These are phyloP conservation scores for Psammodynastes pulverulentus DNA, from an alignment of 2,113 vertebrate species.

Conservation along the genomic window DNA sequence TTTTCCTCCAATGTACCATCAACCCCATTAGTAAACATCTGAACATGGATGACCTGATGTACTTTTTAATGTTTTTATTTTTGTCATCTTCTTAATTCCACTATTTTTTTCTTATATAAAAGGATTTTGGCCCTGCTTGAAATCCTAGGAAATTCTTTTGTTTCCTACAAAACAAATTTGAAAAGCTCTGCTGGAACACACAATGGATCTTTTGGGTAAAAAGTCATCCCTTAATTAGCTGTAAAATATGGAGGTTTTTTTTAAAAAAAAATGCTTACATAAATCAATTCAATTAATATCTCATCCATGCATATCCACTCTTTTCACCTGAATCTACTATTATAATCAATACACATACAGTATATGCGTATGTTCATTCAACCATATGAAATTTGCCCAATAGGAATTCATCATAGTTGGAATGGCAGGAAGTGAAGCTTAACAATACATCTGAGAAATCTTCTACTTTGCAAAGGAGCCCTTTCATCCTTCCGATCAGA, in stretches of 20 bases:
- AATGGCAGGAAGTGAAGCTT: not conserved
- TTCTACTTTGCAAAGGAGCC: not conserved
- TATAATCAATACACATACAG: not conserved
- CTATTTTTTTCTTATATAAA: not conserved
- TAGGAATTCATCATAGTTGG: not conserved
- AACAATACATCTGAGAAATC: not conserved
- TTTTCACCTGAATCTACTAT: not conserved
- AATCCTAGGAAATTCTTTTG: accelerated
- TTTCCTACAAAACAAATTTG: not conserved
- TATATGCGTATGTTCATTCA: not conserved
- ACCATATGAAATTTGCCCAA: not conserved
- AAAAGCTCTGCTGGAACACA: not conserved
- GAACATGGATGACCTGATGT: not conserved
- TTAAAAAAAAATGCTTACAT: not conserved
- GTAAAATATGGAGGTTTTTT: not conserved
- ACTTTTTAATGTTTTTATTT: not conserved
- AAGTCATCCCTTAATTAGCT: not conserved
- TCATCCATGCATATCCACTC: not conserved
- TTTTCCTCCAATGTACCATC: not conserved
- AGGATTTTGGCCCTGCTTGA: not conserved
- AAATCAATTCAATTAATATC: not conserved
- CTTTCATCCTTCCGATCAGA: not conserved
- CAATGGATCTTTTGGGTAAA: not conserved
- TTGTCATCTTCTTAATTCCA: not conserved
- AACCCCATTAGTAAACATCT: not conserved